These are phyloP conservation scores for Galaxias olidus DNA, from an alignment of 2,797 vertebrate genomes.

Conservation along the genomic window DNA sequence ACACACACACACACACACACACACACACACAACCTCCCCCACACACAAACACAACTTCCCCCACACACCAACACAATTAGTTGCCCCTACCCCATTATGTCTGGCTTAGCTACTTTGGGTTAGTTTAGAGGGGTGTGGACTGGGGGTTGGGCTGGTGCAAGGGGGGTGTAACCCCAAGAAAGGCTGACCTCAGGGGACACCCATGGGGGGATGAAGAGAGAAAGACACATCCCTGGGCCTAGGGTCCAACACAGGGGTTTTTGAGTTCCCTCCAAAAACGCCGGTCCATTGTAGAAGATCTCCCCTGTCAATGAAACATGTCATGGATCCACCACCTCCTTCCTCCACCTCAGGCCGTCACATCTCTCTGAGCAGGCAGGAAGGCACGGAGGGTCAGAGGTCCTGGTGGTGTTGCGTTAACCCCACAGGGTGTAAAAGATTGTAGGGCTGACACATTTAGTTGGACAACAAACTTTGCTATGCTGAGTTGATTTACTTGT, in stretches of 20 bases:
- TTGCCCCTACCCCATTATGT: constrained; percentile 58
- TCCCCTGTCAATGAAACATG: constrained; percentile 44
- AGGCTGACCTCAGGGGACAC: constrained; percentile 60
- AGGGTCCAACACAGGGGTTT: constrained; percentile 37
- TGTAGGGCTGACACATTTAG: constrained; percentile 46
- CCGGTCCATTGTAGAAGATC: constrained; percentile 54
- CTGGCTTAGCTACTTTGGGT: constrained; percentile 53
- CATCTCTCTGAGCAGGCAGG: constrained; percentile 53
- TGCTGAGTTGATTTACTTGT: constrained; percentile 5
- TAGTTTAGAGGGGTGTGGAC: constrained; percentile 16
- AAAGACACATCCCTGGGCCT: not conserved
- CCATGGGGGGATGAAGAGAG: constrained; percentile 39
- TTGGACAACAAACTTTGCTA: constrained; percentile 46
- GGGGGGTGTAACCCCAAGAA: constrained; percentile 52
- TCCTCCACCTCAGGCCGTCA: constrained; percentile 48
- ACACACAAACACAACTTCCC: constrained; percentile 30
- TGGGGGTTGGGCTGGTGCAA: constrained; percentile 35
- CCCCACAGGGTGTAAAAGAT: constrained; percentile 52
- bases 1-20: not conserved
- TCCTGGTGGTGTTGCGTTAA: constrained; percentile 53
- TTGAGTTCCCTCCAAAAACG: constrained; percentile 74
- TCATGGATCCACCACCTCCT: constrained; percentile 47
- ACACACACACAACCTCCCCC: constrained; percentile 8
- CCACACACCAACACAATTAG: constrained; percentile 51
- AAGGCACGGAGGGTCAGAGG: constrained; percentile 17